Evolutionary conservation across 2,888 invertebrate genomes (phyloP), one percentile per base, ranked within the genome.

Genomic region (Phortica magna): DNA sequence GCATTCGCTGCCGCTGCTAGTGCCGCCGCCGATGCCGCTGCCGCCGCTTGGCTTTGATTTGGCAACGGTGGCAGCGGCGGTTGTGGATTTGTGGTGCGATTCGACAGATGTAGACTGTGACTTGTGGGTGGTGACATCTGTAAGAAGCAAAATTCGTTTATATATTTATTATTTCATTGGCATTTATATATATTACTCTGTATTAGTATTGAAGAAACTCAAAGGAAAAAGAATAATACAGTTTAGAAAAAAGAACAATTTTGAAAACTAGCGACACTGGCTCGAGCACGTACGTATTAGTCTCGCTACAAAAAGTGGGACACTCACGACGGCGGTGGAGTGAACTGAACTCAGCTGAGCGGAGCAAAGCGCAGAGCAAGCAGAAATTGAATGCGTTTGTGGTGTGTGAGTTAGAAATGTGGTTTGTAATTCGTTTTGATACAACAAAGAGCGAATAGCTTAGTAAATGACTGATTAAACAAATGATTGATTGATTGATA

Each of bases 91-190:
- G 85, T 83, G 76, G 88, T 90, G 79, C 92, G 91, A 76, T 84
- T 89, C n/a, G 79, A 39, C 48, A 86, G 57, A 79, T 89, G 74
- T 84, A 90, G 82, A 82, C 91, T 89, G 81, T 91, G 86, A 83
- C 87, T 91, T 83, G 90, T 84, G 76, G 92, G 93, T 90, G 94
- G 94, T 89, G 95, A 94, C 94, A 95, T 95, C 95, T 95, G 87
- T 5, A 91, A 42, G 42, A 71, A 72, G 14, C 3, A 71, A 39
- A 74, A 39, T 7, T 22, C 4, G 6, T 61, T 14, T 10, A 61
- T 48, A 17, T 22, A 61, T 22, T 59, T 68, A 79, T 75, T 77
- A 64, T 42, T 65, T 55, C 9, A 64, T 48, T 22, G 31, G 61
- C 19, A 55, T 6, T 6, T 64, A 53, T 59, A 19, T 12, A n/a